These are phyloP conservation scores for Coleophora flavipennella DNA, from an alignment of 2,888 invertebrate species.

Conservation along the genomic window DNA sequence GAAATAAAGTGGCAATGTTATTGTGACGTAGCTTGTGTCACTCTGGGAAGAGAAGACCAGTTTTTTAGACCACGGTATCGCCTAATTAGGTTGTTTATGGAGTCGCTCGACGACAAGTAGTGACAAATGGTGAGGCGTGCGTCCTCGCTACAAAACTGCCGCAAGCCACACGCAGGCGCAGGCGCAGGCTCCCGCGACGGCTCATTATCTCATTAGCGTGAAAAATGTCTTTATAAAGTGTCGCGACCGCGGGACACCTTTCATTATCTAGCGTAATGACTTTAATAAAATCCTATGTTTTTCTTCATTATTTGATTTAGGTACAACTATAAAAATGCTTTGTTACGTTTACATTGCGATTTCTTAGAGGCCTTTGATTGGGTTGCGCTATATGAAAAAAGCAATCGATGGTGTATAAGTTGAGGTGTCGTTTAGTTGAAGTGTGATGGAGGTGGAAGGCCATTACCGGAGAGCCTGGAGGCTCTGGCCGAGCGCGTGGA, in stretches of 20 bases:
- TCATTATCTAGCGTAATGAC: conserved; percentile 54
- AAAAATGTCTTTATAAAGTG: conserved; percentile 63
- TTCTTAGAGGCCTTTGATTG: conserved; percentile 4
- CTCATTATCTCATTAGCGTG: conserved; percentile 62
- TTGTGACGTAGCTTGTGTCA: too few species aligned
- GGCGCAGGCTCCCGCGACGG: conserved; percentile 40
- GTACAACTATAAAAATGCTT: neutral
- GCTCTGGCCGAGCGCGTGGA: conserved; percentile 18
- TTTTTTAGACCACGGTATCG: too few species aligned
- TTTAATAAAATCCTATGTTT: conserved; percentile 52
- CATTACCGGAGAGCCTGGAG: conserved; percentile 41
- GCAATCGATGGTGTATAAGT: conserved; percentile 21
- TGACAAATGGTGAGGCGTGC: too few species aligned
- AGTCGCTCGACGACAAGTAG: too few species aligned
- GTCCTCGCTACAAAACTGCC: too few species aligned
- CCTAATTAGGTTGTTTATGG: too few species aligned
- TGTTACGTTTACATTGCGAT: conserved; percentile 22
- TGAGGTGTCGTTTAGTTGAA: conserved; percentile 1
- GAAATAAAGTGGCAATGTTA: too few species aligned
- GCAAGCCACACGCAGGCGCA: conserved; percentile 15
- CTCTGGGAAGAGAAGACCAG: too few species aligned
- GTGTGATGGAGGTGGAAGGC: conserved; percentile 16
- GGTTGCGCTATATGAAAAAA: neutral
- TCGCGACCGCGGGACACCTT: conserved; percentile 58
- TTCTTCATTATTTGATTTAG: conserved; percentile 17